phyloP scores from a whole-genome alignment of 2,797 vertebrate genomes.

The Sternarchorhynchus goeldii region DNA sequence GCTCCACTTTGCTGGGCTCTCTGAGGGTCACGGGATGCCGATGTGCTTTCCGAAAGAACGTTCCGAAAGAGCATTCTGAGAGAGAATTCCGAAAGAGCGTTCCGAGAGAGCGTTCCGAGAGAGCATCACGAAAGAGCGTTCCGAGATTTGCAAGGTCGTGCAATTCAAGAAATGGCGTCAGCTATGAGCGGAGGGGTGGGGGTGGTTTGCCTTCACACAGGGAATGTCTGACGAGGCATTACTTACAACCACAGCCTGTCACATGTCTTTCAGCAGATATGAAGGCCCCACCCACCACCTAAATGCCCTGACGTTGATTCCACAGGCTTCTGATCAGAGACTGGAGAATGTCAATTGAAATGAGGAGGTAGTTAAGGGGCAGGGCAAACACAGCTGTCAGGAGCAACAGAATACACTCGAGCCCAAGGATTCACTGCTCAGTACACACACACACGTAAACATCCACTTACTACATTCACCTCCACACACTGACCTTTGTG shows the following conservation, averaged over 20 bases:
- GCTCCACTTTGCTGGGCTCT: conserved; percentile 37
- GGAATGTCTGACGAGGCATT: conserved; percentile 62
- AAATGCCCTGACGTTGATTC: conserved; percentile 77
- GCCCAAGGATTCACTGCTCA: conserved; percentile 23
- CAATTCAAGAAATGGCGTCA: too few species aligned
- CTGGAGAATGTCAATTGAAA: conserved; percentile 60
- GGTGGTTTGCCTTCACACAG: neutral
- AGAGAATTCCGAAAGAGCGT: too few species aligned
- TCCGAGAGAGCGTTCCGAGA: too few species aligned
- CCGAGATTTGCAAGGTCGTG: too few species aligned
- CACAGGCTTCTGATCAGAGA: conserved; percentile 66
- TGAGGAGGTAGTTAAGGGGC: conserved; percentile 3
- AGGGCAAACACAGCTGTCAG: conserved; percentile 50
- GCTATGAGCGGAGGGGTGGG: neutral
- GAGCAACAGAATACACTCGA: too few species aligned
- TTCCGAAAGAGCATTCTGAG: too few species aligned
- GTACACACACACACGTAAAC: conserved; percentile 43
- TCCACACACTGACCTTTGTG: too few species aligned
- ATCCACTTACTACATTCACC: neutral
- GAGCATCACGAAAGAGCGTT: too few species aligned
- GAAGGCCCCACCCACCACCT: conserved; percentile 66
- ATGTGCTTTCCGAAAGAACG: conserved; percentile 17
- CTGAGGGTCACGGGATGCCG: conserved; percentile 38
- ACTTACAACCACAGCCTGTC: conserved; percentile 52
- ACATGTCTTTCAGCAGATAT: conserved; percentile 65